Evolutionary conservation across 1,140 invertebrate species (phyloP), one percentile per base, ranked within the genome.

Genomic region (Homalodisca vitripennis): DNA sequence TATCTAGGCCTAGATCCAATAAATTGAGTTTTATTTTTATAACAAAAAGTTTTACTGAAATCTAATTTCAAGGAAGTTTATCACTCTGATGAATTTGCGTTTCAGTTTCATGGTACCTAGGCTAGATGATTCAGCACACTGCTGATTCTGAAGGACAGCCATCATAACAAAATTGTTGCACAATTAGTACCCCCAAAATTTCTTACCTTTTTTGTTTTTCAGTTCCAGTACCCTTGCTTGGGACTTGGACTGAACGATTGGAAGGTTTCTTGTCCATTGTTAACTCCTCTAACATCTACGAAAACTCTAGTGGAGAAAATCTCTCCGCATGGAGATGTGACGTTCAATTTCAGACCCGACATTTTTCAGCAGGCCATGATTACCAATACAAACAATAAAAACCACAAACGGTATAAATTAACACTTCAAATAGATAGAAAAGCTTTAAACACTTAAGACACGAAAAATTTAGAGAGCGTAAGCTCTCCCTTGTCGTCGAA

Each of bases 351-450:
- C 83, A 86, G 79, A 78, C 81, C 81, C 86, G 84, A 88, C 89
- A 90, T 90, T 84, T 89, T 72, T 83, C 76, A 91, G 85, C 86
- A 90, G 89, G 87, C 88, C 89, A 91, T 91, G 86, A 88, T 88
- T 88, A 55, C 67, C 83, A 71, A 73, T 79, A 78, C 77, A 79
- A 79, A 81, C 78, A 80, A 81, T 80, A 79, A 82, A 82, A 84
- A 84, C 48, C 34, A 20, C n/a, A 31, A 62, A 30, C 27, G 41
- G 62, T 71, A n/a, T 32, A 27, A 30, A 34, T 27, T n/a, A 67
- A 47, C 31, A n/a, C 17, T 75, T 71, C 70, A 76, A 68, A 71
- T 76, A 64, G 70, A 75, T 75, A 74, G 76, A 34, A n/a, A 72
- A 71, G 46, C 53, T 53, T 57, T 57, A 73, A 71, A 73, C 66